Conservation (phyloP, 2,113 vertebrate genomes). For the Sphyrna mokarran region DNA sequence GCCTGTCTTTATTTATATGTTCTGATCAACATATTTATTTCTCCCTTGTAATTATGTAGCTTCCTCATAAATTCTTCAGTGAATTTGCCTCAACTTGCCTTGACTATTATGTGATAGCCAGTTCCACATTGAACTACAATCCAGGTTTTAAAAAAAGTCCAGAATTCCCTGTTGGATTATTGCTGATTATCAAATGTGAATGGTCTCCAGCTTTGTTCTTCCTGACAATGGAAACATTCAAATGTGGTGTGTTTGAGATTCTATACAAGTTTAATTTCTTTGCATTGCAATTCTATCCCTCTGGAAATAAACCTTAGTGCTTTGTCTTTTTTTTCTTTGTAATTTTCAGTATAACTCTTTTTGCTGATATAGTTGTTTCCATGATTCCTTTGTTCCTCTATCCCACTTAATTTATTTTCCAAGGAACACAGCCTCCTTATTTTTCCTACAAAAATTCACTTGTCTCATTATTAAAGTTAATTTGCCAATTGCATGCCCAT, state of each 20-base stretch:
- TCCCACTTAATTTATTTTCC: not conserved
- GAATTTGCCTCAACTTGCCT: not conserved
- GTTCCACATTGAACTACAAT: not conserved
- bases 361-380: not conserved
- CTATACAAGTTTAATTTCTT: not conserved
- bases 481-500: not conserved
- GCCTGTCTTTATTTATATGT: no score
- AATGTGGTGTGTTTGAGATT: not conserved
- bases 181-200: not conserved
- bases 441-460: not conserved
- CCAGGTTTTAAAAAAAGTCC: not conserved
- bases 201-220: not conserved
- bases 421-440: not conserved
- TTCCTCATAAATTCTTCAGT: not conserved
- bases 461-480: not conserved
- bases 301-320: not conserved
- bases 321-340: not conserved
- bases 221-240: not conserved
- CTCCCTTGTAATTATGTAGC: not conserved
- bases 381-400: not conserved
- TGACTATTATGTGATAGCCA: not conserved
- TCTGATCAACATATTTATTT: no score
- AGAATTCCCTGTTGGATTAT: not conserved
- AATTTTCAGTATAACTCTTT: not conserved
- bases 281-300: not conserved